Percentiles rank a stretch among this genome's conserved stretches.
These are phyloP conservation scores for Meta bourneti DNA, from an alignment of 2,888 invertebrate genomes.

Conservation along the genomic window DNA sequence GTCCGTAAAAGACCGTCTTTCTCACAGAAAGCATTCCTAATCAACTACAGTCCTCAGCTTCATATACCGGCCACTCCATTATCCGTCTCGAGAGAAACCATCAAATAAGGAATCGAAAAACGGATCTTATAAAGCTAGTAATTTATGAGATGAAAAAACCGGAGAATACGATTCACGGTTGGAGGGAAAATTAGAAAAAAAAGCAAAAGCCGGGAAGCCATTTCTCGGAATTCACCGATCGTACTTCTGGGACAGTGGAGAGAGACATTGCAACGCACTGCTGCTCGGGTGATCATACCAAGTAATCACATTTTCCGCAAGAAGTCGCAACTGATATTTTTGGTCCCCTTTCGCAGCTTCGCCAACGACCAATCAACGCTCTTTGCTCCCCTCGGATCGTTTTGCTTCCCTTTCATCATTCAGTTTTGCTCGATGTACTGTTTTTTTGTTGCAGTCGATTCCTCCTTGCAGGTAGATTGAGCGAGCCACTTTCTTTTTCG, in stretches of 20 bases:
- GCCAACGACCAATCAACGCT: slow-evolving; percentile 40
- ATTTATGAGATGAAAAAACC: slow-evolving; percentile 22
- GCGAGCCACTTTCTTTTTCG: not conserved
- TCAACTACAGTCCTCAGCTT: not conserved
- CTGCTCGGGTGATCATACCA: slow-evolving; percentile 3
- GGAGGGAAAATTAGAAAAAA: not conserved
- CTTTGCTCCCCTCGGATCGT: slow-evolving; percentile 38
- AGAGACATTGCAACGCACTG: not conserved
- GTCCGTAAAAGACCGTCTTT: too few relatives aligned
- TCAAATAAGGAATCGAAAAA: not conserved
- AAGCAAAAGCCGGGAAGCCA: not conserved
- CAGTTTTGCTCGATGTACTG: not conserved
- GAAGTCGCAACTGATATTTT: slow-evolving; percentile 17
- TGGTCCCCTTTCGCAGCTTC: slow-evolving; percentile 24
- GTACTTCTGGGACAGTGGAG: slow-evolving; percentile 10
- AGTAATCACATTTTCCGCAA: slow-evolving; percentile 49
- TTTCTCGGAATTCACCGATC: slow-evolving; percentile 19
- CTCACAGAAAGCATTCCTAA: too few relatives aligned
- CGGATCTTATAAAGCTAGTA: slow-evolving; percentile 13
- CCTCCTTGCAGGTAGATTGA: slow-evolving; percentile 2
- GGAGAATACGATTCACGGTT: not conserved
- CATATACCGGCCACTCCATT: not conserved
- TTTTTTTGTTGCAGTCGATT: not conserved
- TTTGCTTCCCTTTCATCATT: slow-evolving; percentile 13
- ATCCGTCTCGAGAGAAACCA: not conserved